phyloP scores from a whole-genome alignment of 2,888 invertebrate species.

The Ctenicera cuprea region DNA sequence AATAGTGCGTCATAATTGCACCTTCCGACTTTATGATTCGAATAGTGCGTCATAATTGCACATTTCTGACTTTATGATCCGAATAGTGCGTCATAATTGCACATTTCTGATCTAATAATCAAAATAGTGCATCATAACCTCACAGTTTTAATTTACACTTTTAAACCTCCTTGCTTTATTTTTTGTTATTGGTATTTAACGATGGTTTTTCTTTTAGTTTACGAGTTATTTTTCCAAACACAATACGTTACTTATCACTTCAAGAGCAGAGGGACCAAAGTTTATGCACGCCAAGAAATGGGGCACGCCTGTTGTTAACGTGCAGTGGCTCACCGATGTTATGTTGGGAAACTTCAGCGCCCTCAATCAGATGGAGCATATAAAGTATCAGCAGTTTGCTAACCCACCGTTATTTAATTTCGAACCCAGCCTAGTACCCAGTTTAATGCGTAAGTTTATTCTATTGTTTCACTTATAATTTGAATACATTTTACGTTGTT shows the following conservation, averaged over 20 bases:
- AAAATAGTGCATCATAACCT: too few relatives aligned
- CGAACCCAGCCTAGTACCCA: constrained; percentile 90
- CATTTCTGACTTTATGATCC: too few relatives aligned
- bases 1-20: too few relatives aligned
- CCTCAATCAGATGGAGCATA: constrained; percentile 86
- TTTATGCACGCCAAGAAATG: constrained; percentile 93
- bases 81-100: too few relatives aligned
- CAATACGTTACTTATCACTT: constrained; percentile 85
- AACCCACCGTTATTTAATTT: constrained; percentile 84
- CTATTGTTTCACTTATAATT: background rate
- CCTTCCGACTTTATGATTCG: too few relatives aligned
- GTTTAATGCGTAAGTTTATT: constrained; percentile 88
- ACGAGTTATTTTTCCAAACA: constrained; percentile 87
- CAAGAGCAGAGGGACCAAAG: constrained; percentile 91
- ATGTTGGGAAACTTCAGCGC: constrained; percentile 91
- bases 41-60: too few relatives aligned
- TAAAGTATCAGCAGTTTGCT: constrained; percentile 92
- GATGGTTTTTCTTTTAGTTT: constrained; percentile 72
- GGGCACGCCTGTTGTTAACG: constrained; percentile 93
- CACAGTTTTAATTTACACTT: too few relatives aligned
- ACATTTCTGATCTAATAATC: too few relatives aligned
- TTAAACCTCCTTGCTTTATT: too few relatives aligned
- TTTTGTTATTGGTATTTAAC: too few relatives aligned
- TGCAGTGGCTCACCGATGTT: constrained; percentile 95
- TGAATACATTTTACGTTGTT: background rate